phyloP scores from a whole-genome alignment of 2,113 vertebrate genomes.

The Ptychochromis oligacanthus region DNA sequence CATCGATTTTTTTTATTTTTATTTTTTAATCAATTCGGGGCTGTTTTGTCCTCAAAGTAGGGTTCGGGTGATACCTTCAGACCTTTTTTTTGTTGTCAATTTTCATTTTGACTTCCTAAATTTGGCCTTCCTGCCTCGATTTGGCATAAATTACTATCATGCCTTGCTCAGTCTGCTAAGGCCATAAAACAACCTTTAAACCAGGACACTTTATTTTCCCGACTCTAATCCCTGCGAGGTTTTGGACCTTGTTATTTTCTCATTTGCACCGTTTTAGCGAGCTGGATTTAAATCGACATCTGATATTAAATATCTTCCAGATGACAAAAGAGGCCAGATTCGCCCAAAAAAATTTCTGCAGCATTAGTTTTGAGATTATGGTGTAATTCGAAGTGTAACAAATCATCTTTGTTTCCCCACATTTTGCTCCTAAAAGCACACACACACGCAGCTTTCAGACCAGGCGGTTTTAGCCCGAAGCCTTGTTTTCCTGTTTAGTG shows the following conservation, averaged over 20 bases:
- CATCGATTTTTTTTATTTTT: too few species aligned
- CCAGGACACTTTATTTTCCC: conserved; percentile 34
- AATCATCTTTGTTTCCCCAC: conserved; percentile 47
- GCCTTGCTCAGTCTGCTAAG: not conserved
- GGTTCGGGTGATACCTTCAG: not conserved
- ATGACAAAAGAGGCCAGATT: conserved; percentile 48
- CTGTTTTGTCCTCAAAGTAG: conserved; percentile 3
- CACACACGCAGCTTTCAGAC: not conserved
- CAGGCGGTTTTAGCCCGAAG: not conserved
- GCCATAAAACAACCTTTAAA: conserved; percentile 33
- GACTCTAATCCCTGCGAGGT: conserved; percentile 32
- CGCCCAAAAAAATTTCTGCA: conserved; percentile 46
- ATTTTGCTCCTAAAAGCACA: conserved; percentile 3
- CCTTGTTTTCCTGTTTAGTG: conserved; percentile 13
- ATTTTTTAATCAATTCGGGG: not conserved
- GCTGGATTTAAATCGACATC: conserved; percentile 43
- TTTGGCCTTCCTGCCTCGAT: not conserved
- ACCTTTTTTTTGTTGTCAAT: not conserved
- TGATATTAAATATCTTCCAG: conserved; percentile 70
- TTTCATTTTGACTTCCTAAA: conserved; percentile 5
- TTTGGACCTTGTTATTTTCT: conserved; percentile 48
- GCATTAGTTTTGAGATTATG: conserved; percentile 41
- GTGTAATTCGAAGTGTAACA: conserved; percentile 31
- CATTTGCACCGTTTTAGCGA: conserved; percentile 47
- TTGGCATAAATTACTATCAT: conserved; percentile 5